Evolutionary conservation across 1,140 invertebrate genomes (phyloP).

Genomic region (Macrobrachium rosenbergii): DNA sequence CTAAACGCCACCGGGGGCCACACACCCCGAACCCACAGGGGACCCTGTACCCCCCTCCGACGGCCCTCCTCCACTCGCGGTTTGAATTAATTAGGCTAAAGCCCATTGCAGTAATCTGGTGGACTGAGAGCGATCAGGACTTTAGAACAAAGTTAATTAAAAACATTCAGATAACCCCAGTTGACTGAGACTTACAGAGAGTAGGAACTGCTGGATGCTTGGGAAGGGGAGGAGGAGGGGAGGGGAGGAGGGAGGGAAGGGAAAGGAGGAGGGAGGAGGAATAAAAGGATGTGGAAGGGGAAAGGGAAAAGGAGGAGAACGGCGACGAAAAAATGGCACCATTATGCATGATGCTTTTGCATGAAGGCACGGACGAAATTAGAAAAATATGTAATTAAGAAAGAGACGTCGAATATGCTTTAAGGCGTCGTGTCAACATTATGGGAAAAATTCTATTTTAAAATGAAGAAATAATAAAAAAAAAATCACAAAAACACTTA

Average conservation of each 20-base stretch:
- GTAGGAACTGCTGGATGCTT: neutral
- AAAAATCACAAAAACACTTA: too few species aligned
- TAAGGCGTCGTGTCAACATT: too few species aligned
- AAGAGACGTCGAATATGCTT: too few species aligned
- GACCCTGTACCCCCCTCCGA: neutral
- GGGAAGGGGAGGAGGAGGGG: neutral
- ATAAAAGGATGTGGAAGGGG: neutral
- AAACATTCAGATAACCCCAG: constrained; percentile 51
- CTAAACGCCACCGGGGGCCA: neutral
- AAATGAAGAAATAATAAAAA: too few species aligned
- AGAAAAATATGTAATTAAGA: too few species aligned
- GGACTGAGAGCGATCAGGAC: constrained; percentile 49
- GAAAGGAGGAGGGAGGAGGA: neutral
- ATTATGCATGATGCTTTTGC: too few species aligned
- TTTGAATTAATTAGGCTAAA: constrained; percentile 54
- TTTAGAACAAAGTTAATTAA: constrained; percentile 54
- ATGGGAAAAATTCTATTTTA: too few species aligned
- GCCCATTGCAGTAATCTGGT: constrained; percentile 50
- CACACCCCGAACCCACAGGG: neutral
- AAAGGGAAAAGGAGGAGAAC: neutral
- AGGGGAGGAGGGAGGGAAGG: neutral
- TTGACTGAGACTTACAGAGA: constrained; percentile 25
- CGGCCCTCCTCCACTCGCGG: constrained; percentile 17
- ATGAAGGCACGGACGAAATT: too few species aligned
- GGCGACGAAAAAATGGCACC: too few species aligned